Base-by-base conservation (phyloP, 1,140 invertebrate species). In the Thalassaphorura encarpata region DNA sequence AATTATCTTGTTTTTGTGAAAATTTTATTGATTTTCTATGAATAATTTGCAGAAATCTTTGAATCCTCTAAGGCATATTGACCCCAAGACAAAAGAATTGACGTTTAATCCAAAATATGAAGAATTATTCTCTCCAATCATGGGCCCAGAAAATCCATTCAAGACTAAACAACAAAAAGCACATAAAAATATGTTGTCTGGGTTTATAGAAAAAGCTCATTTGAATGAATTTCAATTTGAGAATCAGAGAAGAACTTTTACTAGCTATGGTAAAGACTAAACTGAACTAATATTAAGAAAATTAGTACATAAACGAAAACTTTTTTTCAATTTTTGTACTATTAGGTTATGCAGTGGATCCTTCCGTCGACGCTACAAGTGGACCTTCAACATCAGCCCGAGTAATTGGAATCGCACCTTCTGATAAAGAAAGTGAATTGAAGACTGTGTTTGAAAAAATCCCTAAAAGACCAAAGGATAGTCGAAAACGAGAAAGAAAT, bases 171-270 rank as follows among this genome's bases (percentile, higher is more conserved):
- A 96, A 68, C 83, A 91, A 71, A 81, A 78, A 62, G 85, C 90
- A 1, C 68, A 76, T 1, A 89, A 90, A 69, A 99, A 99, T 70
- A 95, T 87, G 56, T 72, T 99, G 0, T 84, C 94, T 24, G 97
- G 96, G 15, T 96, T 83, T 77, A 86, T 97, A 3, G 97, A 99
- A 70, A 80, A 85, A 64, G 90, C 94, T 3, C 89, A 97, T 72
- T 82, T 99, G 27, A 97, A 84, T 74, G 87, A 91, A 66, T 99
- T 98, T 73, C 88, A 97, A 66, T 99, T 99, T 80, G 96, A 99
- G 74, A 94, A 90, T 70, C 94, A 99, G 69, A 78, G 96, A 60
- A 77, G 92, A 69, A 98, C 93, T 13, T 99, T 99, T 72, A 77
- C 82, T 28, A 91, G 87, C 68, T 96, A 88, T 75, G 91, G 83